phyloP scores from a whole-genome alignment of 30 jellyfish, hydroid and myxozoan species.

The Turritopsis rubra region DNA sequence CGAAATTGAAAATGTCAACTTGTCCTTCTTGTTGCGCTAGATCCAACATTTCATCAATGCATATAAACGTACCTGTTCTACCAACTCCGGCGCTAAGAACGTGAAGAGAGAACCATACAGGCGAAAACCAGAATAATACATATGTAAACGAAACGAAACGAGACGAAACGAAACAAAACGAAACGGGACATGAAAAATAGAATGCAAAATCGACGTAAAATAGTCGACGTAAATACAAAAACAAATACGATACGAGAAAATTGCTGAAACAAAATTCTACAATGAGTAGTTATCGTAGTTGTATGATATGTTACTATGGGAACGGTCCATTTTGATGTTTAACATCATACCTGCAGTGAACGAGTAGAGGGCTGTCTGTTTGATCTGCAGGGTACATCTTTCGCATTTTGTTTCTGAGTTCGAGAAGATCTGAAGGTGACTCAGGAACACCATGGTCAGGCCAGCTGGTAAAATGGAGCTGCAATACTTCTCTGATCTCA shows the following conservation, averaged over 20 bases:
- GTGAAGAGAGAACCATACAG: too few species aligned
- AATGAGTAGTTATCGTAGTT: too few species aligned
- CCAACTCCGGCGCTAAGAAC: slow-evolving; percentile 96
- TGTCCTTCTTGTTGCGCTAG: slow-evolving; percentile 32
- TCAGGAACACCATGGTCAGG: slow-evolving; percentile 96
- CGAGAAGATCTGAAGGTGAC: slow-evolving; percentile 58
- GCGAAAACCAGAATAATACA: background rate
- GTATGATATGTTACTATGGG: too few species aligned
- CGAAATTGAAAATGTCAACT: slow-evolving; percentile 81
- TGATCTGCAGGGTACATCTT: slow-evolving; percentile 48
- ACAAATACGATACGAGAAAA: background rate
- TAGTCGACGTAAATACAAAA: too few species aligned
- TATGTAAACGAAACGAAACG: background rate
- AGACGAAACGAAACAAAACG: background rate
- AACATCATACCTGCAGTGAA: slow-evolving; percentile 83
- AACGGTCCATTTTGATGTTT: too few species aligned
- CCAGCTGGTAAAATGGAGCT: slow-evolving; percentile 71
- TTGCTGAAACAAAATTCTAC: background rate
- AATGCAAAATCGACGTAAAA: background rate
- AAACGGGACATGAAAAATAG: background rate
- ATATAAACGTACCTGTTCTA: slow-evolving; percentile 87
- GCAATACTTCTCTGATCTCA: slow-evolving; percentile 32
- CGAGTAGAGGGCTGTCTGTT: slow-evolving; percentile 42
- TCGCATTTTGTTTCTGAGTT: slow-evolving; percentile 55
- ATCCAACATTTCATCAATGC: slow-evolving; percentile 75